Evolutionary conservation across 2,113 vertebrate genomes (phyloP).

Genomic region (Pseudopodoces humilis): DNA sequence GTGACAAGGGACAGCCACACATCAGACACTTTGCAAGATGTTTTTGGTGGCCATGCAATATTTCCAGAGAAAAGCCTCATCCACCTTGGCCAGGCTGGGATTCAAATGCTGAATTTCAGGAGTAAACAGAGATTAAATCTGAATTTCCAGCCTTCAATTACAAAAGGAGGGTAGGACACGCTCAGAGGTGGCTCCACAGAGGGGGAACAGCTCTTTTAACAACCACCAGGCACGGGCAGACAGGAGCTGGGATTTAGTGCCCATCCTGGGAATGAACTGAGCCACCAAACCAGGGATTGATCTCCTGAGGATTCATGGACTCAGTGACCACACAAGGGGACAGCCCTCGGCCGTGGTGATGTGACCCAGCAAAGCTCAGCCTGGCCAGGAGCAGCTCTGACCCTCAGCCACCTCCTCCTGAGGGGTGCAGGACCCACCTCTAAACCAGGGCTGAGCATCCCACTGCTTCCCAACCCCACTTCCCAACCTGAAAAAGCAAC

Average conservation of each 20-base stretch:
- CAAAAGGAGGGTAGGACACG: background rate
- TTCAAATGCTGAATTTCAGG: background rate
- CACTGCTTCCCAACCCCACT: background rate
- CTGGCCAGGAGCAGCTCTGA: background rate
- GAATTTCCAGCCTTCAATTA: background rate
- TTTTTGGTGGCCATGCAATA: background rate
- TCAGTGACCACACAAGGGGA: background rate
- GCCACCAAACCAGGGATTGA: background rate
- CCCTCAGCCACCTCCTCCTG: background rate
- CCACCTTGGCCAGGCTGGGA: background rate
- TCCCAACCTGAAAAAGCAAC: background rate
- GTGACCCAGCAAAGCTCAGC: background rate
- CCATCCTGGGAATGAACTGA: background rate
- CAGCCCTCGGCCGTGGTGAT: background rate
- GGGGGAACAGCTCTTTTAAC: background rate
- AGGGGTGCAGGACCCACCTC: background rate
- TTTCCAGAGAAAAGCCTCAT: background rate
- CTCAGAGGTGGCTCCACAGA: background rate
- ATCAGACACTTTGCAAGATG: background rate
- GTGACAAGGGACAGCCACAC: background rate
- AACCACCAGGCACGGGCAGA: background rate
- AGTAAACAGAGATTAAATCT: background rate
- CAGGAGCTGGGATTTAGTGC: background rate
- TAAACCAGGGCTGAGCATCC: background rate
- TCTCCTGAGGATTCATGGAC: background rate